Percentiles rank a stretch among this genome's conserved stretches.
These are phyloP conservation scores for Mystacornis crossleyi DNA, from an alignment of 2,113 vertebrate species.

Conservation along the genomic window DNA sequence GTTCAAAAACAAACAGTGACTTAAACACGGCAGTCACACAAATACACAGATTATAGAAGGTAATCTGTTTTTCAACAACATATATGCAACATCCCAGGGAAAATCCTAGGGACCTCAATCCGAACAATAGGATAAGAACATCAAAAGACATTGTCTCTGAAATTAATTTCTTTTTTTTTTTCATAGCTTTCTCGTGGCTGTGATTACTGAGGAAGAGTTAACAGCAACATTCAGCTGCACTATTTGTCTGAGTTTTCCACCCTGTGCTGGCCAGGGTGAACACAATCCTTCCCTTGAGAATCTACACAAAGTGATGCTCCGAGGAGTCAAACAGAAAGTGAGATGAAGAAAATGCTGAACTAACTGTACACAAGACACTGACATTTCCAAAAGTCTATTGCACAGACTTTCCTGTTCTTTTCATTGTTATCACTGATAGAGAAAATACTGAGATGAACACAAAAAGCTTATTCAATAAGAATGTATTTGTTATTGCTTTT, in stretches of 20 bases:
- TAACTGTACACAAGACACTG: background rate
- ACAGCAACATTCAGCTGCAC: background rate
- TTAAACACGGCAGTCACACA: background rate
- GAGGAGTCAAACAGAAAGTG: background rate
- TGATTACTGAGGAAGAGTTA: background rate
- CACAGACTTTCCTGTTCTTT: background rate
- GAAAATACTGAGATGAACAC: background rate
- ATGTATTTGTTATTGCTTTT: slow-evolving; percentile 8
- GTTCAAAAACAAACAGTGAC: background rate
- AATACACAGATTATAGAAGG: background rate
- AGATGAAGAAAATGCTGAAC: background rate
- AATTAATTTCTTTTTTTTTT: too few species aligned
- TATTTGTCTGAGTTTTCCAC: background rate
- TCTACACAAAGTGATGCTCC: background rate
- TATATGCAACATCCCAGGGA: background rate
- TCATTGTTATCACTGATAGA: background rate
- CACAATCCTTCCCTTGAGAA: background rate
- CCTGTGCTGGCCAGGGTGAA: accelerated
- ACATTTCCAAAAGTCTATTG: background rate
- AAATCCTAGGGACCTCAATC: background rate
- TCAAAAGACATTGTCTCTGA: background rate
- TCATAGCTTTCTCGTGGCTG: accelerated
- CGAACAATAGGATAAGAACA: background rate
- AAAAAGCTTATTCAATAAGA: background rate
- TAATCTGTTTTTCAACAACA: background rate